Percentiles rank a stretch among this genome's conserved stretches.
Conservation (phyloP, 1,140 invertebrate genomes). For the Musca domestica region DNA sequence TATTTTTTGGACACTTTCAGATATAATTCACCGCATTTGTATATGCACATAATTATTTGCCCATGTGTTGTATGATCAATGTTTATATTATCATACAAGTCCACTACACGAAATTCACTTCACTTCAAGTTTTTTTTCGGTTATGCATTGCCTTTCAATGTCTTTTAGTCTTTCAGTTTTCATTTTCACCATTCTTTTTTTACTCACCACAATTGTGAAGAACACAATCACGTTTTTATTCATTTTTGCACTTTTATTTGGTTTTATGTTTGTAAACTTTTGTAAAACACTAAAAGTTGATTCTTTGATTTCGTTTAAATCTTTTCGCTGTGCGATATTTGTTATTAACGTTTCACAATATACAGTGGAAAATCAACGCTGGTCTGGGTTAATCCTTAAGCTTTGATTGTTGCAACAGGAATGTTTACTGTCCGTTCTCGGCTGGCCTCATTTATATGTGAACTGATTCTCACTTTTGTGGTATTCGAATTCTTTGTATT, state of each 20-base stretch:
- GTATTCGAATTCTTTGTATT: no score
- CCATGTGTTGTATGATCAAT: constrained; percentile 9
- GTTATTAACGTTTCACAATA: no score
- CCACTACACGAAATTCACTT: neutral
- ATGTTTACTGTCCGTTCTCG: constrained; percentile 44
- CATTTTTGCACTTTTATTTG: constrained; percentile 32
- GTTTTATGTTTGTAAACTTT: constrained; percentile 14
- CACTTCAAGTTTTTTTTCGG: neutral
- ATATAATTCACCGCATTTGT: neutral
- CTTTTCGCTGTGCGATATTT: no score
- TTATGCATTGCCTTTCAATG: neutral
- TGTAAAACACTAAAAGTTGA: constrained; percentile 14
- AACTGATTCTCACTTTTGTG: constrained; percentile 12
- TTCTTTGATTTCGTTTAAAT: constrained; percentile 8
- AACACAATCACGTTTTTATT: constrained; percentile 39
- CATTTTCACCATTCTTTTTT: constrained; percentile 10
- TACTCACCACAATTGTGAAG: constrained; percentile 45
- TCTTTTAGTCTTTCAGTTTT: no score
- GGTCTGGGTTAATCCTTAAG: constrained; percentile 34
- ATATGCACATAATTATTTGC: no score
- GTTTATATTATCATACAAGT: neutral
- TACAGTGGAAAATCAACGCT: neutral
- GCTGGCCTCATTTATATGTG: constrained; percentile 48
- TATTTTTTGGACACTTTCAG: no score
- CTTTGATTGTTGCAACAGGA: constrained; percentile 49